A percentile compares a stretch with the other conserved stretches of the same genome.
These are phyloP conservation scores for Chionomys nivalis DNA, from an alignment of 2,113 vertebrate species.

Conservation along the genomic window DNA sequence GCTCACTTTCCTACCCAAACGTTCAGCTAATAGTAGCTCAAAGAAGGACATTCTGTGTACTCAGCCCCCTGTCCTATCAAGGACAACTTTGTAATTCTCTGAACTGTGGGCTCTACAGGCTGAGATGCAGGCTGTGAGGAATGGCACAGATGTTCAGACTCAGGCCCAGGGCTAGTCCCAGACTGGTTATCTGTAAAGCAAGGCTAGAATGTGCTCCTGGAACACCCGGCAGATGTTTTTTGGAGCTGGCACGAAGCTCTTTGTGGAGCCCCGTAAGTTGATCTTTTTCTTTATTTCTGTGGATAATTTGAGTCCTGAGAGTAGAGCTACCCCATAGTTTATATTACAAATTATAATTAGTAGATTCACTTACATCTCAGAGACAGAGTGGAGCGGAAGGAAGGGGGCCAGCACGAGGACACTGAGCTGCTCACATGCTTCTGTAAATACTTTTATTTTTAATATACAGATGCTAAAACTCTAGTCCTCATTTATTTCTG, in stretches of 20 bases:
- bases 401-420: background rate
- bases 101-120: background rate
- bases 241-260: constrained; percentile 70
- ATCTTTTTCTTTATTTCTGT: constrained; percentile 8
- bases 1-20: constrained; percentile 9
- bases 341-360: background rate
- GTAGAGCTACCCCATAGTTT: background rate
- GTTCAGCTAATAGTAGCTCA: constrained; percentile 58
- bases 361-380: background rate
- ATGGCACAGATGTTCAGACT: constrained; percentile 54
- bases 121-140: background rate
- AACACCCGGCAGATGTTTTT: constrained; percentile 65
- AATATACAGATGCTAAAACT: background rate
- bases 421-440: background rate
- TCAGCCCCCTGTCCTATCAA: background rate
- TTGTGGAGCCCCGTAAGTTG: constrained; percentile 71
- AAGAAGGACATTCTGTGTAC: constrained; percentile 12
- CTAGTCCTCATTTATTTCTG: background rate
- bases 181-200: constrained; percentile 33
- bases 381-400: background rate
- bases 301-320: background rate
- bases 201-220: constrained; percentile 52
- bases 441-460: background rate
- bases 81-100: constrained; percentile 55
- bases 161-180: background rate